Conservation (phyloP, 2,113 vertebrate genomes). For the Plectropomus leopardus region DNA sequence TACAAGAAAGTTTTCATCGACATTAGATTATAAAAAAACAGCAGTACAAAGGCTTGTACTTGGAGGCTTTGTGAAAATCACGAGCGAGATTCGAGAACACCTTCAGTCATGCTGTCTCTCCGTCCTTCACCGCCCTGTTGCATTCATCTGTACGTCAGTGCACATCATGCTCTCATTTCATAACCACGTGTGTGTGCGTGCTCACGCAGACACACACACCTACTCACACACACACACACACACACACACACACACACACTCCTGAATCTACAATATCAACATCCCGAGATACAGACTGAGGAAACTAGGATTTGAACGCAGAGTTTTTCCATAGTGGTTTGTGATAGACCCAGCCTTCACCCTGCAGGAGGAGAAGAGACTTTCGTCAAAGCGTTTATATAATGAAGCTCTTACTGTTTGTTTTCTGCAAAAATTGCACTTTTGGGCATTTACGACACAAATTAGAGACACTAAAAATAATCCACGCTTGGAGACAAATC, state of each 20-base stretch:
- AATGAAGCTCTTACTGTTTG: not conserved
- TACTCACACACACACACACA: slow-evolving; percentile 9
- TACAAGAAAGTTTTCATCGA: slow-evolving; percentile 64
- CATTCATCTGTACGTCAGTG: slow-evolving; percentile 55
- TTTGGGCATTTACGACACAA: not conserved
- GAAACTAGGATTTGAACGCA: slow-evolving; percentile 74
- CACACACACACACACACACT: slow-evolving; percentile 28
- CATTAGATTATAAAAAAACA: slow-evolving; percentile 45
- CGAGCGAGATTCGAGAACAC: slow-evolving; percentile 24
- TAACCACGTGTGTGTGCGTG: not conserved
- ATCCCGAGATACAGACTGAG: slow-evolving; percentile 47
- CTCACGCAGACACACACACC: slow-evolving; percentile 5
- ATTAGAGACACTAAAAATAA: not conserved
- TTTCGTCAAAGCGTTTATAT: not conserved
- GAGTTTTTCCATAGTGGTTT: slow-evolving; percentile 93
- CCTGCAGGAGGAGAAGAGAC: slow-evolving; percentile 81
- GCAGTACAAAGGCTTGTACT: slow-evolving; percentile 67
- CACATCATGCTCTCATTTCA: slow-evolving; percentile 48
- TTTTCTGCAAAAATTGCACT: no score
- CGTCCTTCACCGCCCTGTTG: slow-evolving; percentile 13
- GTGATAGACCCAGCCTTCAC: slow-evolving; percentile 95
- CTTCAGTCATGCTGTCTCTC: slow-evolving; percentile 16
- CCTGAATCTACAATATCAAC: slow-evolving; percentile 52
- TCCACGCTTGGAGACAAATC: not conserved
- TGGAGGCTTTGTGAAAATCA: slow-evolving; percentile 55